Evolutionary conservation across 2,797 vertebrate species (phyloP), one percentile per base, ranked within the genome.

Genomic region (Triplophysa bombifrons): DNA sequence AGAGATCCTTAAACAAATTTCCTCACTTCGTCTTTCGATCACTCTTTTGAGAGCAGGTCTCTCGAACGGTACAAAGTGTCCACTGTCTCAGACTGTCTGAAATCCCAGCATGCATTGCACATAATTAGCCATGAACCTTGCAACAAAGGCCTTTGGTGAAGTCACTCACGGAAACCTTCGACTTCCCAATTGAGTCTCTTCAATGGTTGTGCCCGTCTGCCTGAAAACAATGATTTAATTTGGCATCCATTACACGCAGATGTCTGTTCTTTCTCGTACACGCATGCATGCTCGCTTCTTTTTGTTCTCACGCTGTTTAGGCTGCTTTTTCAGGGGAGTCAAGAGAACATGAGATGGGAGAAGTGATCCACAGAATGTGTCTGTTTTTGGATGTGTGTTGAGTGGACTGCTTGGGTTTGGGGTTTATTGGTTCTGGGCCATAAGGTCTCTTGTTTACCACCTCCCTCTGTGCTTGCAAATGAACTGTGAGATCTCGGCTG

Each of bases 71-170:
- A 92, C 90, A 93, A 91, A 85, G 83, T 80, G 86, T 88, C 86
- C 87, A 84, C 80, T 85, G 84, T 89, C 85, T 83, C 86, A 87
- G 87, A 85, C 50, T 55, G 8, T 41, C 34, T 65, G 63, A 44
- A 56, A 44, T 22, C 60, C 67, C n/a, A 46, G 48, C 56, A 72
- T 38, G 41, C 74, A 63, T 2, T 73, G 50, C 89, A 89, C 87
- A 88, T 91, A 89, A 91, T 91, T 89, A 91, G 86, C 87, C 90
- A 86, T 91, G 90, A 89, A 89, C 88, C 77, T 65, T 50, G 80
- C 87, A 83, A 92, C 91, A 92, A 91, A 92, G 83, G 67, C 80
- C 76, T 86, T 89, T 87, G 90, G 88, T 83, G 86, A 87, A 82
- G 85, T 81, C 64, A 76, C 80, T 84, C 83, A 80, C 80, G 80